Evolutionary conservation across 92 coral and sea anemone genomes (phyloP), one percentile per base, ranked within the genome.

Genomic region (Phenganax marumi): DNA sequence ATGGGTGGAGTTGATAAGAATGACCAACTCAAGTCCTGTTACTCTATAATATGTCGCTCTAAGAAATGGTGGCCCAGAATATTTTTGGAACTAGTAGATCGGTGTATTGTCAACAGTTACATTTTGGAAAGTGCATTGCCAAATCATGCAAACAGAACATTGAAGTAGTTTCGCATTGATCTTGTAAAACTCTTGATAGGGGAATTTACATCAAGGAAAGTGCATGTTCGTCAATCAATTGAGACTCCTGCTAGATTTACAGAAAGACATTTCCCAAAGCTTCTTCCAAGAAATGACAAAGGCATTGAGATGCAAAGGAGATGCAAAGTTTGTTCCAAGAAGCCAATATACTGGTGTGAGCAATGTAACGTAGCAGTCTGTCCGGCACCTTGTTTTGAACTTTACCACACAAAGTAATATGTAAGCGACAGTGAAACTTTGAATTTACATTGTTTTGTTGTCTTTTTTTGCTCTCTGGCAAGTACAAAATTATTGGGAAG

Each of bases 371-470:
- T n/a, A n/a, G 68, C 21, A 10, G 68, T 60, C 21, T 60, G 68
- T n/a, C 68, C 68, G 7, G 68, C 10, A 8, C 68, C 68, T 8
- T 60, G 68, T 62, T 62, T 62, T 62, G 25, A 21, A 62, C 68
- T 8, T 16, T 60, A 22, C 17, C 69, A 12, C 69, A 62, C 69
- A 62, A 62, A 17, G n/a, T 57, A n/a, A n/a, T n/a, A n/a, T n/a
- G n/a, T n/a, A n/a, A n/a, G n/a, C n/a, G n/a, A n/a, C n/a, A n/a
- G n/a, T n/a, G n/a, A n/a, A n/a, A n/a, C n/a, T n/a, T n/a, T n/a
- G n/a, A n/a, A n/a, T n/a, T 33, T 33, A 33, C 43, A 33, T 33
- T 33, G 43, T 33, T 33, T 33, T 33, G 43, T 1, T 33, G 4
- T 1, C 4, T 1, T 33, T 33, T 4, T 33, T 33, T 33, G 43